Evolutionary conservation across 2,113 vertebrate genomes (phyloP).

Genomic region (Platysternon megacephalum): DNA sequence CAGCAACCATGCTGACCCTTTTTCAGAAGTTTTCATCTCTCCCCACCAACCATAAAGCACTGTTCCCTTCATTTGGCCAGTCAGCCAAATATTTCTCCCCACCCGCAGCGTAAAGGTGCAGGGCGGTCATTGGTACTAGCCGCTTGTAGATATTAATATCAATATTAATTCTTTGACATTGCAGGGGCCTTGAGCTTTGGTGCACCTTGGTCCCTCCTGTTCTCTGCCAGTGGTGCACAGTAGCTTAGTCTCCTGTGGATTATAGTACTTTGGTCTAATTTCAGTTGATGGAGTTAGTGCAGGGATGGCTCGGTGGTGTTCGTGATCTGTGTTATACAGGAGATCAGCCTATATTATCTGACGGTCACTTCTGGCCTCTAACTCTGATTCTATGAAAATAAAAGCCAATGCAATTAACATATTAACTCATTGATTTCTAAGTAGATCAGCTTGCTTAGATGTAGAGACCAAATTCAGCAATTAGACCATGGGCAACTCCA

Average conservation of each 20-base stretch:
- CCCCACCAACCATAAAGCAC: too few relatives aligned
- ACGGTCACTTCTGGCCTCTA: not conserved
- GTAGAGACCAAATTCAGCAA: not conserved
- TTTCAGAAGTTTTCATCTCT: too few relatives aligned
- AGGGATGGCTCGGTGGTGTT: not conserved
- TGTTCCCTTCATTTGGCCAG: too few relatives aligned
- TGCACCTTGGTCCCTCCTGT: not conserved
- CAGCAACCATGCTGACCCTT: too few relatives aligned
- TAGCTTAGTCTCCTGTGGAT: not conserved
- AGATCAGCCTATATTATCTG: not conserved
- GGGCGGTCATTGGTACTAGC: not conserved
- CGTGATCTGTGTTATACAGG: not conserved
- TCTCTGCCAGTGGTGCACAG: not conserved
- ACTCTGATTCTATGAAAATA: not conserved
- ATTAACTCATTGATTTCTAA: not conserved
- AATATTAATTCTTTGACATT: not conserved
- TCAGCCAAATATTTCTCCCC: too few relatives aligned
- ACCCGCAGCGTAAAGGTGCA: too few relatives aligned
- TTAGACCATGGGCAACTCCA: not conserved
- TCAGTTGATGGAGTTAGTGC: not conserved
- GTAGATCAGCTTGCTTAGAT: not conserved
- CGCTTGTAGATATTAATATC: not conserved
- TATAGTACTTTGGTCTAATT: not conserved
- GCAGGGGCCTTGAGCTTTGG: not conserved
- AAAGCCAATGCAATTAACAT: not conserved